Base-by-base conservation (phyloP, 92 coral and sea anemone species). In the Palythoa caribaeorum region DNA sequence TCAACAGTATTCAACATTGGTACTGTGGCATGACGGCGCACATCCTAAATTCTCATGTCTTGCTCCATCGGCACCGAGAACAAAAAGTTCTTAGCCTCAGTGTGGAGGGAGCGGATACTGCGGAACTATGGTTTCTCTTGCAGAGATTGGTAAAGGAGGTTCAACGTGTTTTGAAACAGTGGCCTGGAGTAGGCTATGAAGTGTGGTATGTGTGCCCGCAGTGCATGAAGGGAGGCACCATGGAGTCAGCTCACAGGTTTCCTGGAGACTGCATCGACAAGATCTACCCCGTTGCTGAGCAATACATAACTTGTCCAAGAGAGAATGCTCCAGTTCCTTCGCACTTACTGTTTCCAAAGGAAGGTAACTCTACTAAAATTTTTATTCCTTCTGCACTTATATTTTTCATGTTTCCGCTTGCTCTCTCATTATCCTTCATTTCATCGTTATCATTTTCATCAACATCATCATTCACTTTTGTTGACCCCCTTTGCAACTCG, bases 121-220 rank as follows among this genome's bases (percentile, higher is more conserved):
- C 38, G n/a, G 87, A 93, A 35, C 60, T 89, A 21, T 93, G 96
- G 96, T 47, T 60, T 6, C 72, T 91, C 9, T 88, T 93, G n/a
- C 63, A 60, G 20, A n/a, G 57, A 47, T 66, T 92, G 60, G 86
- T 86, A 40, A 70, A 38, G 36, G 90, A 91, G 72, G 73, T 91
- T 20, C 65, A 37, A 16, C 73, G 40, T 12, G 78, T 91, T 57
- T 72, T 93, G 92, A 68, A 11, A 59, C 70, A 83, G 50, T 93
- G 96, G 96, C 94, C 96, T 21, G 96, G 96, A 3, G 59, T 91
- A 17, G 48, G 84, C 39, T 80, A 78, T 73, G 91, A 93, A 47
- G 71, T 78, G 85, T 93, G 94, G 92, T 70, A 88, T 14, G 90
- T 93, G 35, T 93, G 96, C 40, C 96, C 96, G 21, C 92, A 88